Evolutionary conservation across 2,797 vertebrate species (phyloP), one percentile per base, ranked within the genome.

Genomic region (Sebastes vulpes): DNA sequence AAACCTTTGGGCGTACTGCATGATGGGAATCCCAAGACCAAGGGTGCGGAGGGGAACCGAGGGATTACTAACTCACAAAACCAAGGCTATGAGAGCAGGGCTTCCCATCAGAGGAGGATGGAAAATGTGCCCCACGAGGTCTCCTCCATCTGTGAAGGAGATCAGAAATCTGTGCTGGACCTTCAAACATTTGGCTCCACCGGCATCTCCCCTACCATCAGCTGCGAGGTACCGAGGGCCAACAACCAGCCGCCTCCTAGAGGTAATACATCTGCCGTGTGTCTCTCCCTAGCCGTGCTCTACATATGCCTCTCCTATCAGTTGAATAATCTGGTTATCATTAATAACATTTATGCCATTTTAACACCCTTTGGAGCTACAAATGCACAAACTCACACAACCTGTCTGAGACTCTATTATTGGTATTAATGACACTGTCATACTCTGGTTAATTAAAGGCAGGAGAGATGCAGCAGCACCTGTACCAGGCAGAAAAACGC

Each of bases 341-440:
- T 67, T 65, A 59, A 65, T 66, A 26, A 42, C 4, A 48, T 74
- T 59, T 54, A 61, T 64, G 25, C 35, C 16, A 52, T 57, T 73
- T 50, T 56, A 68, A 59, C 42, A 23, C 3, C 46, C 48, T 57
- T 46, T 42, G 26, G 32, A 75, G 66, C 8, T 31, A 54, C 52
- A 76, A 81, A 75, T 46, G 46, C 38, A 52, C 58, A 68, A 72
- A 70, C 35, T 29, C 69, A 73, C 26, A 65, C 53, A 80, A 67
- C 48, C 73, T 65, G 53, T 83, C 59, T 46, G 32, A 73, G 53
- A 82, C 77, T 77, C n/a, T 14, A 64, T 89, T 84, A 88, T 90
- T 87, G 78, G 84, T 91, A 88, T 91, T 92, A 89, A 91, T 82
- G 75, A 83, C 72, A 69, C 32, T n/a, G 32, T 74, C 72, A 60